Base-by-base conservation (phyloP, 2,113 vertebrate genomes). In the Macaca mulatta region DNA sequence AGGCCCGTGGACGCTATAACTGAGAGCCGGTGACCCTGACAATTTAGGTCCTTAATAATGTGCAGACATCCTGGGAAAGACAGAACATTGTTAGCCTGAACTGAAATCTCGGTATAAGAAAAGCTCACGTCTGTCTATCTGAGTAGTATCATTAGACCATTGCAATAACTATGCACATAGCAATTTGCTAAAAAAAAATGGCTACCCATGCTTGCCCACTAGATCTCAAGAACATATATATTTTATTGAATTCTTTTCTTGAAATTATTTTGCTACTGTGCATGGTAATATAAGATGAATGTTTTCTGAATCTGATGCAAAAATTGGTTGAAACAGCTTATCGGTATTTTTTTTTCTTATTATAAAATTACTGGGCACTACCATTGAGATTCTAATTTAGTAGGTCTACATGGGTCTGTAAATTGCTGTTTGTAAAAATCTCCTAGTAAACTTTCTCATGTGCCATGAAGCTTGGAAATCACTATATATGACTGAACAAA, bases 381-480 rank as follows among this genome's bases (percentile, higher is more conserved):
- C 43, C 74, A 25, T 9, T 72, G 18, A 80, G 10, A 38, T 52
- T 86, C 12, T 67, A 16, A n/a, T 52, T 87, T 92, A 74, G 12
- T 82, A 55, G 20, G 1, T 83, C 23, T 48, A 59, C 9, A 35
- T 84, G 30, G 7, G 8, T 45, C 11, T 55, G 30, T 48, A 25
- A 9, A 67, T 27, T 61, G 1, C 45, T 78, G 32, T 52, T 96
- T 82, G 12, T 92, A 86, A 90, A 92, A 94, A 35, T 87, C 23
- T 61, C 18, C 11, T 87, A 23, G n/a, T 35, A 25, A 86, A 10
- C 0, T 86, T 93, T 50, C n/a, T 90, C 35, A 43, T 7, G 86
- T 30, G 22, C 12, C 40, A 82, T 17, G 17, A 89, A 35, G 4
- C 52, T 38, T 92, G 43, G 52, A 55, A 67, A 95, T 78, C 45